Conservation (phyloP, 2,797 vertebrate species). For the Tamandua tetradactyla region DNA sequence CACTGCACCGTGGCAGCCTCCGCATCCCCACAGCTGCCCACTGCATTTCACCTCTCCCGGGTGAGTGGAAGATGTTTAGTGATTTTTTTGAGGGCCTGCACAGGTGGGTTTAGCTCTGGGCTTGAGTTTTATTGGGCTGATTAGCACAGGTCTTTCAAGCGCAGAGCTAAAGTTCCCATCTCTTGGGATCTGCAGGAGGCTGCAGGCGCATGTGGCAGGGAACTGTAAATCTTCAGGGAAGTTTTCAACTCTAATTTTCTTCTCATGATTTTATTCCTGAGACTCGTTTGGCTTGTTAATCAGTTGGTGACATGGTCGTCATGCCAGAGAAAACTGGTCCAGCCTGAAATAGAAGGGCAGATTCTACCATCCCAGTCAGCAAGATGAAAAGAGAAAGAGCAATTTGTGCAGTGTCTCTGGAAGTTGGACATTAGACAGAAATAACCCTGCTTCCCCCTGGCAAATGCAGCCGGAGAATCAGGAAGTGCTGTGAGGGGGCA, state of each 20-base stretch:
- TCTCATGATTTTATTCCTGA: slow-evolving; percentile 34
- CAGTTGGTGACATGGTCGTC: not conserved
- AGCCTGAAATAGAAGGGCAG: not conserved
- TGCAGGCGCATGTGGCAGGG: not conserved
- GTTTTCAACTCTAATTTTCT: slow-evolving; percentile 11
- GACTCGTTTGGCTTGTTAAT: not conserved
- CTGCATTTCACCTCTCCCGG: not conserved
- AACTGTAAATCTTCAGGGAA: not conserved
- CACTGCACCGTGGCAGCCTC: not conserved
- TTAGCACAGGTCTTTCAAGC: accelerated
- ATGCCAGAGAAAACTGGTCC: accelerated
- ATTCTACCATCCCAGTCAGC: accelerated
- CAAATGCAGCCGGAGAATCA: accelerated
- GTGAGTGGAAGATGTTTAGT: not conserved
- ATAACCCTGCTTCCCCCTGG: accelerated
- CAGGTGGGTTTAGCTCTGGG: not conserved
- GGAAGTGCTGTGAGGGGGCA: accelerated
- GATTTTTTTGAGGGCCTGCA: accelerated
- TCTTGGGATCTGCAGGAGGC: not conserved
- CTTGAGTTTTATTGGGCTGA: not conserved
- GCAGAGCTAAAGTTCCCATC: accelerated
- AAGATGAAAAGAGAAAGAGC: not conserved
- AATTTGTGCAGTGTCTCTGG: accelerated
- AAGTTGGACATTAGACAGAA: accelerated
- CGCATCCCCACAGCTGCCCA: not conserved